Conservation (phyloP, 2,797 vertebrate species). For the Sus cebifrons region DNA sequence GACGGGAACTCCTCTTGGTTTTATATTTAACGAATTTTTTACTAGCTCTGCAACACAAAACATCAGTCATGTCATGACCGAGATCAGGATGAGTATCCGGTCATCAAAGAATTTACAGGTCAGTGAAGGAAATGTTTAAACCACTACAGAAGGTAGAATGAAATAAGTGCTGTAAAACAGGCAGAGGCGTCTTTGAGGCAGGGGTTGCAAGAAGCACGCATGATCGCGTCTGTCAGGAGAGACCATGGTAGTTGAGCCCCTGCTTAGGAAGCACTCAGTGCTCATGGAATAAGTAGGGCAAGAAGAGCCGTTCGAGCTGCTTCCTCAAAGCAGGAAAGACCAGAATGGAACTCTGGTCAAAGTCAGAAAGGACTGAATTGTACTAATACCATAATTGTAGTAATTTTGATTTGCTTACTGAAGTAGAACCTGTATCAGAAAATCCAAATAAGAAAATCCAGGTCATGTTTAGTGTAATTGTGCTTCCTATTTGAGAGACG, state of each 20-base stretch:
- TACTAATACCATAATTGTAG: neutral
- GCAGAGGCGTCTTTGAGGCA: neutral
- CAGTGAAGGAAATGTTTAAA: neutral
- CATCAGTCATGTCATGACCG: neutral
- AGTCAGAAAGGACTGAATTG: neutral
- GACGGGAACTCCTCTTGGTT: neutral
- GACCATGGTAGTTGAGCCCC: neutral
- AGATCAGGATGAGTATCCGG: neutral
- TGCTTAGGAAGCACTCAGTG: neutral
- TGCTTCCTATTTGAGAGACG: neutral
- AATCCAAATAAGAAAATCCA: neutral
- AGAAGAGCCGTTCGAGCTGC: neutral
- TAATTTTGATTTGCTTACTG: constrained; percentile 17
- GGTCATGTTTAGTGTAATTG: neutral
- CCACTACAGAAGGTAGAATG: neutral
- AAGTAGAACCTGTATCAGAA: neutral
- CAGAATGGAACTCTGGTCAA: neutral
- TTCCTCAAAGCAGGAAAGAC: neutral
- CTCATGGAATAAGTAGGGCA: neutral
- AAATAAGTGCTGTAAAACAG: neutral
- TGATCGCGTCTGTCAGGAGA: neutral
- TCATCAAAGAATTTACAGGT: constrained; percentile 5
- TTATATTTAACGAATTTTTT: constrained; percentile 26
- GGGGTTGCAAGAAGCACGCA: neutral
- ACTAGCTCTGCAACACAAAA: neutral